A percentile compares a stretch with the other conserved stretches of the same genome.
phyloP scores from a whole-genome alignment of 2,797 vertebrate genomes.

The Heliangelus exortis region DNA sequence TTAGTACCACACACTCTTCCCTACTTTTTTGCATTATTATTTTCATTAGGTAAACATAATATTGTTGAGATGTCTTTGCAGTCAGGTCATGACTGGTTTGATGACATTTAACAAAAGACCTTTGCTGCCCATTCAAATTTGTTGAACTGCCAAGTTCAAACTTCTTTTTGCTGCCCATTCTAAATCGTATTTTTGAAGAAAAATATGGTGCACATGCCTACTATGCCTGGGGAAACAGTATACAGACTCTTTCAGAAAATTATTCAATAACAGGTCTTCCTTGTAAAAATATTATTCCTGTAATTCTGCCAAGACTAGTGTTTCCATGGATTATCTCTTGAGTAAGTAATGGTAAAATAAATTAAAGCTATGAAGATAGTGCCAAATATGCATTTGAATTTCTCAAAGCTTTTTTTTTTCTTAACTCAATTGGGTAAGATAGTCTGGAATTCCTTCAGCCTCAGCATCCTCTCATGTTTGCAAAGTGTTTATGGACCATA shows the following conservation, averaged over 20 bases:
- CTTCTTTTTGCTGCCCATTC: not conserved
- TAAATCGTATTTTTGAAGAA: conserved; percentile 22
- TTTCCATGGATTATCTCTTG: conserved; percentile 70
- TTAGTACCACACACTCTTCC: too few species aligned
- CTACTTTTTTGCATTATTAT: too few species aligned
- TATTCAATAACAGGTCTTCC: conserved; percentile 64
- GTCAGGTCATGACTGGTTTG: not conserved
- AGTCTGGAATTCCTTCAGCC: not conserved
- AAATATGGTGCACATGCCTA: not conserved
- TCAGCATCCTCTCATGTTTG: not conserved
- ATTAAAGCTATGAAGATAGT: not conserved
- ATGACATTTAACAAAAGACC: not conserved
- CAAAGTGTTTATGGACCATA: not conserved
- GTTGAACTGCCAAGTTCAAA: not conserved
- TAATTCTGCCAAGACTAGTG: conserved; percentile 64
- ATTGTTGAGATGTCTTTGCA: not conserved
- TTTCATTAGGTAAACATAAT: not conserved
- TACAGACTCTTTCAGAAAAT: conserved; percentile 63
- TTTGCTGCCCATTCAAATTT: not conserved
- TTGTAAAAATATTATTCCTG: conserved; percentile 79
- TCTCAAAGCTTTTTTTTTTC: conserved; percentile 22
- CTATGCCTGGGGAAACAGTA: conserved; percentile 48
- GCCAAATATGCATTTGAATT: conserved; percentile 12
- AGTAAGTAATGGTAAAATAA: conserved; percentile 58
- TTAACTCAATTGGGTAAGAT: not conserved